These are phyloP conservation scores for Lithobates sylvaticus DNA, from an alignment of 2,797 vertebrate genomes.

Conservation along the genomic window DNA sequence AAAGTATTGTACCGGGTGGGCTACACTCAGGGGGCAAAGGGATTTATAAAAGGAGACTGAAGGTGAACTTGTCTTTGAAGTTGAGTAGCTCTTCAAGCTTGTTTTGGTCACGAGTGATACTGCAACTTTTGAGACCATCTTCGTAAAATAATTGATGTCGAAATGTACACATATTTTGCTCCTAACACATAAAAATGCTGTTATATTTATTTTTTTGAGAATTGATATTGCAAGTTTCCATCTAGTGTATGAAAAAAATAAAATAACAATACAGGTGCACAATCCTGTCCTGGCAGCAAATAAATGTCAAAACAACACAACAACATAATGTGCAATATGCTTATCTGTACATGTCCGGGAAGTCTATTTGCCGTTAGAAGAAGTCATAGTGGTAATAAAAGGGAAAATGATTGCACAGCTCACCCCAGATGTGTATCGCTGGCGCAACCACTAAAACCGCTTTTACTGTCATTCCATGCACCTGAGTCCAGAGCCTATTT, in stretches of 20 bases:
- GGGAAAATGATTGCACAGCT: conserved; percentile 23
- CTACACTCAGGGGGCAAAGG: no score
- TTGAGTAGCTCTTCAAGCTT: neutral
- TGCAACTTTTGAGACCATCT: neutral
- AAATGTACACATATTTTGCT: neutral
- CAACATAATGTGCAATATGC: conserved; percentile 21
- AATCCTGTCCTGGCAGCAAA: conserved; percentile 28
- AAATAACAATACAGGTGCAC: neutral
- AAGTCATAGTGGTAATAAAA: conserved; percentile 16
- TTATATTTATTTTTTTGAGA: neutral
- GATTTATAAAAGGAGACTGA: no score
- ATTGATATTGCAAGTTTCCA: neutral
- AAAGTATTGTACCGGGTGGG: no score
- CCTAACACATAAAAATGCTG: neutral
- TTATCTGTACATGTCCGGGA: conserved; percentile 22
- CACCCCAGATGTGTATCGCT: conserved; percentile 11
- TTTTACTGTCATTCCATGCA: conserved; percentile 21
- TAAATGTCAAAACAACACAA: conserved; percentile 21
- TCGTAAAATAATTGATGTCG: no score
- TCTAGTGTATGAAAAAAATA: neutral
- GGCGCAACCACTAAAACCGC: neutral
- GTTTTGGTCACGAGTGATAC: neutral
- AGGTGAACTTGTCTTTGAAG: no score
- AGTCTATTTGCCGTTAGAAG: neutral
- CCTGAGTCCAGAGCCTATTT: conserved; percentile 7